Base-by-base conservation (phyloP, 2,797 vertebrate genomes). In the Smutsia gigantea region DNA sequence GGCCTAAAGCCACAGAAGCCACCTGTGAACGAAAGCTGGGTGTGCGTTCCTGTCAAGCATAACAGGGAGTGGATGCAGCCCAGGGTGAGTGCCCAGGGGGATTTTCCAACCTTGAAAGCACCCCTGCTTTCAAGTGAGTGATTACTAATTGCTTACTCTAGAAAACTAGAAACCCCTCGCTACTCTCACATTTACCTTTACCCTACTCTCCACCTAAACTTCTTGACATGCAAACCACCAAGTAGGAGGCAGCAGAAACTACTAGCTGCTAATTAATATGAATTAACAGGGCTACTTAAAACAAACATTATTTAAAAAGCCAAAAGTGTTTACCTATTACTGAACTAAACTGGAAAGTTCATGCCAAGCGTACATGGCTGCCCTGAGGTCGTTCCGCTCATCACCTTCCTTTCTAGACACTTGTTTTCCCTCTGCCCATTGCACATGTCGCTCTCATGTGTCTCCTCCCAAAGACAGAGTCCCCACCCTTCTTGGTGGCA, bases 221-320 rank as follows among this genome's bases (percentile, higher is more conserved):
- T 95, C 91, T 88, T 89, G 85, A 95, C 97, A 96, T 96, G 69
- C 78, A 94, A 96, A 94, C 95, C 82, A 92, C 94, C 94, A 91
- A 97, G 97, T 96, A 97, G 86, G 61, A 95, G 82, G 94, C 91
- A 94, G 93, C 91, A 97, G 96, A 96, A 97, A 94, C 93, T 93
- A 93, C n/a, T 25, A 93, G 92, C 90, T 92, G 88, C 90, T 97
- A 96, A 98, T 97, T 96, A 95, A 95, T 96, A 94, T 95, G 95
- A 96, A 97, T 97, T 97, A 97, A 93, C 74, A 84, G 63, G 92
- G 37, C 68, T 71, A 94, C 93, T 95, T 96, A 95, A 93, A 96
- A 87, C 93, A 95, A 97, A 93, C 93, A 69, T 93, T 94, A 91
- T 90, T 94, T 96, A 25, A 97, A 96, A 96, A 97, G 87, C 88